Evolutionary conservation across 2,888 invertebrate genomes (phyloP).

Genomic region (Emmelina monodactyla): DNA sequence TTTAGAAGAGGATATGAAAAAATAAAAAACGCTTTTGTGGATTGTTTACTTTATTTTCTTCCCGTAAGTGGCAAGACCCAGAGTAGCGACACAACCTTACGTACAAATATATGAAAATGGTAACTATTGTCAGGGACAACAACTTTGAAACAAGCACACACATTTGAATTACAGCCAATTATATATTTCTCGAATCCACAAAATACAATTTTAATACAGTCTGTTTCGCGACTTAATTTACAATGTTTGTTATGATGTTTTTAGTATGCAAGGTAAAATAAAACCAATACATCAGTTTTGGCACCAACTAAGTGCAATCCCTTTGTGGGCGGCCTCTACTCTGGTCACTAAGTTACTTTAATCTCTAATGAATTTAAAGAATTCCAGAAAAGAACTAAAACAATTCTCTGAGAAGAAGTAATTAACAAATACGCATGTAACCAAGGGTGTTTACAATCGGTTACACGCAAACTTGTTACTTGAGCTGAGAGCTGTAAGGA

Average conservation of each 20-base stretch:
- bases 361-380: slow-evolving; percentile 48
- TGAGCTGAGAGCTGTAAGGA: slow-evolving; percentile 35
- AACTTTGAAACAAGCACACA: slow-evolving; percentile 20
- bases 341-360: slow-evolving; percentile 38
- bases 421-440: slow-evolving; percentile 58
- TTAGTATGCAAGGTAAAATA: slow-evolving; percentile 7
- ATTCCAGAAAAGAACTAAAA: slow-evolving; percentile 31
- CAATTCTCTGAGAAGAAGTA: slow-evolving; percentile 34
- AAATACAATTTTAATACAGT: slow-evolving; percentile 6
- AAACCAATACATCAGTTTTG: slow-evolving; percentile 14
- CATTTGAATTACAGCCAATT: slow-evolving; percentile 1
- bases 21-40: slow-evolving; percentile 29
- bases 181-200: neutral
- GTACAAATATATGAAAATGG: slow-evolving; percentile 46
- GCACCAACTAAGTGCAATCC: slow-evolving; percentile 37
- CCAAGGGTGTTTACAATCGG: slow-evolving; percentile 48
- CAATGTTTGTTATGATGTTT: too few relatives aligned
- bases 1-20: slow-evolving; percentile 12
- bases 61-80: slow-evolving; percentile 58
- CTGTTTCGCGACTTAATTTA: too few relatives aligned
- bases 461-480: slow-evolving; percentile 52
- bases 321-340: slow-evolving; percentile 45
- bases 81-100: slow-evolving; percentile 59
- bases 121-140: slow-evolving; percentile 63
- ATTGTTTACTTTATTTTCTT: slow-evolving; percentile 59